Evolutionary conservation across 2,888 invertebrate genomes (phyloP).

Genomic region (Scaptomyza cyrtandrae): DNA sequence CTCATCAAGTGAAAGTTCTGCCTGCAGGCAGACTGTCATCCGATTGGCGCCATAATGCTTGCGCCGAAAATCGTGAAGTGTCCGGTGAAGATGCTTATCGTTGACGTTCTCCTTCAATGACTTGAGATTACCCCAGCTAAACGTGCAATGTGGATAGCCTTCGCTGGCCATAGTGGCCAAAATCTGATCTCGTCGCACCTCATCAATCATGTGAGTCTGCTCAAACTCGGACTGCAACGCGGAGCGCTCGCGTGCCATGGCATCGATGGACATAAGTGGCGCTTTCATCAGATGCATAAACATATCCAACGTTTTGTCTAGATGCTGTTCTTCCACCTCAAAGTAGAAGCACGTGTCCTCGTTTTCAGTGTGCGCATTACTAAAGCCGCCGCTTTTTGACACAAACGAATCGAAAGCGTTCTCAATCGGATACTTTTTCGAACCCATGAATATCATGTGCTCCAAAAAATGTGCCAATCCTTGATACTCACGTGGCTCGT

Average conservation of each 20-base stretch:
- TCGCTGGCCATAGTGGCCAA: constrained; percentile 88
- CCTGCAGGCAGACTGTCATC: constrained; percentile 94
- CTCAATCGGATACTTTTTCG: constrained; percentile 94
- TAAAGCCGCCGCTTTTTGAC: constrained; percentile 92
- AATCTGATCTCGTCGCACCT: constrained; percentile 91
- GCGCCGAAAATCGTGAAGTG: constrained; percentile 90
- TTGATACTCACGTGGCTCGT: constrained; percentile 91
- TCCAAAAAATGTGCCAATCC: constrained; percentile 94
- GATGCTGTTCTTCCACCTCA: constrained; percentile 92
- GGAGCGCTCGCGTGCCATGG: constrained; percentile 94
- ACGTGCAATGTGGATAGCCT: constrained; percentile 90
- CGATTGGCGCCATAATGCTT: constrained; percentile 93
- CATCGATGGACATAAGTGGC: constrained; percentile 92
- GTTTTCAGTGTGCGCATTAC: constrained; percentile 94
- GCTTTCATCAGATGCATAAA: constrained; percentile 95
- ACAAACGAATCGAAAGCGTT: constrained; percentile 93
- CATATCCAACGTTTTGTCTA: constrained; percentile 90
- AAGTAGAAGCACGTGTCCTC: constrained; percentile 95
- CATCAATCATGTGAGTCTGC: constrained; percentile 90
- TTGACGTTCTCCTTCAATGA: constrained; percentile 89
- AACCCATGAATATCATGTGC: constrained; percentile 98
- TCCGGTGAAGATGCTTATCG: constrained; percentile 88
- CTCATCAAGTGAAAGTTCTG: constrained; percentile 83
- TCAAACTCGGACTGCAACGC: constrained; percentile 96
- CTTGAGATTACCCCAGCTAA: constrained; percentile 93